Evolutionary conservation across 2,797 vertebrate species (phyloP).

Genomic region (Trematomus bernacchii): DNA sequence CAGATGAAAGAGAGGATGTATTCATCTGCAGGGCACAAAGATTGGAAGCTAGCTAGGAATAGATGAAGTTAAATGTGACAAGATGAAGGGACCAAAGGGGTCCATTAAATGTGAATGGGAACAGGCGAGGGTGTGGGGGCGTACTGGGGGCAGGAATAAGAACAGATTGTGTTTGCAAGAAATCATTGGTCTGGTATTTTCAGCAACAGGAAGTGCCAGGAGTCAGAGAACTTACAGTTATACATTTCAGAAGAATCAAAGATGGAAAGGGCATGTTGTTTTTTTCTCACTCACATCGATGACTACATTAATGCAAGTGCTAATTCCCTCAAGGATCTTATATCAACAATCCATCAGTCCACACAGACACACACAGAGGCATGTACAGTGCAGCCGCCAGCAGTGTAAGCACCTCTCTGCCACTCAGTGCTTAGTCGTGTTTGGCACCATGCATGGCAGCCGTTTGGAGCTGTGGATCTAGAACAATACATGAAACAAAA

Average conservation of each 20-base stretch:
- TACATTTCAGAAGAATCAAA: constrained; percentile 61
- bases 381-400: constrained; percentile 48
- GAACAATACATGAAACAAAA: constrained; percentile 68
- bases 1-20: constrained; percentile 52
- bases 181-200: constrained; percentile 54
- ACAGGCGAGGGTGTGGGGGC: constrained; percentile 34
- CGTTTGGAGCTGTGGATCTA: constrained; percentile 50
- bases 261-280: constrained; percentile 60
- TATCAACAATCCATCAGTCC: constrained; percentile 50
- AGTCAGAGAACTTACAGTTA: constrained; percentile 56
- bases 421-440: constrained; percentile 58
- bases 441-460: constrained; percentile 54
- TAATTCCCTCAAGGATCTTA: constrained; percentile 60
- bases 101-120: constrained; percentile 74
- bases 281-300: constrained; percentile 56
- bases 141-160: constrained; percentile 42
- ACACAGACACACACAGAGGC: constrained; percentile 34
- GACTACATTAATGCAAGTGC: constrained; percentile 58
- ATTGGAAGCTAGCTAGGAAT: constrained; percentile 45
- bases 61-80: constrained; percentile 70
- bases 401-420: constrained; percentile 60
- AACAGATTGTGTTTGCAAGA: constrained; percentile 64
- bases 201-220: constrained; percentile 49
- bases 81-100: constrained; percentile 63
- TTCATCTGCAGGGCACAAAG: constrained; percentile 59